These are phyloP conservation scores for Drosophila pegasa DNA, from an alignment of 2,888 invertebrate genomes.

Conservation along the genomic window DNA sequence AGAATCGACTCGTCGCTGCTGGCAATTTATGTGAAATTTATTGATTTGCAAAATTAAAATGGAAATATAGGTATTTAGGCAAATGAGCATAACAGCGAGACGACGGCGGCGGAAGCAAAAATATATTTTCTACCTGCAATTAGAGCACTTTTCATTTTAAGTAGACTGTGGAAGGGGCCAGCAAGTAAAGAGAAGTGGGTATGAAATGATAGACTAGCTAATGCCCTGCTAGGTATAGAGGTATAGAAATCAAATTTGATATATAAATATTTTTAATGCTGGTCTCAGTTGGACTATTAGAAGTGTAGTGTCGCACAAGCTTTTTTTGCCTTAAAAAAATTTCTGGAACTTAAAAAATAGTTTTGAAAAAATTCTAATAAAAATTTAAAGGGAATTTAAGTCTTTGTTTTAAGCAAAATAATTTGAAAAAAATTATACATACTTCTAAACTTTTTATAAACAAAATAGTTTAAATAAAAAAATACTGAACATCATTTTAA, in stretches of 20 bases:
- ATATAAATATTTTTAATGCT: no score
- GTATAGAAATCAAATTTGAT: neutral
- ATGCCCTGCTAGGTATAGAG: slow-evolving; percentile 9
- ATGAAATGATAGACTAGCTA: neutral
- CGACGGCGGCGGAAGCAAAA: neutral
- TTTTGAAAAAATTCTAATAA: no score
- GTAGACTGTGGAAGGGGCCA: slow-evolving; percentile 19
- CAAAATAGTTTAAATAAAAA: no score
- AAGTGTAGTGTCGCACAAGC: no score
- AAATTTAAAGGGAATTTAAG: no score
- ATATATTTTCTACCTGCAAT: slow-evolving; percentile 46
- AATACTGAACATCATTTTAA: no score
- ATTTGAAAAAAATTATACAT: no score
- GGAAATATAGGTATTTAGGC: slow-evolving; percentile 40
- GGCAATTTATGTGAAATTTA: slow-evolving; percentile 71
- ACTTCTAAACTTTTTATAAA: no score
- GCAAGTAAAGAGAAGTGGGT: neutral
- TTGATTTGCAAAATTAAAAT: slow-evolving; percentile 67
- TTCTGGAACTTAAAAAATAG: no score
- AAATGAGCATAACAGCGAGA: neutral
- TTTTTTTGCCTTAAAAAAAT: no score
- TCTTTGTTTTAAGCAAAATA: no score
- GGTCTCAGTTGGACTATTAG: no score
- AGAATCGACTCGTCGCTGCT: slow-evolving; percentile 51
- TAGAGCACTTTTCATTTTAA: slow-evolving; percentile 55